These are phyloP conservation scores for Orcinus orca DNA, from an alignment of 2,113 vertebrate species.

Conservation along the genomic window DNA sequence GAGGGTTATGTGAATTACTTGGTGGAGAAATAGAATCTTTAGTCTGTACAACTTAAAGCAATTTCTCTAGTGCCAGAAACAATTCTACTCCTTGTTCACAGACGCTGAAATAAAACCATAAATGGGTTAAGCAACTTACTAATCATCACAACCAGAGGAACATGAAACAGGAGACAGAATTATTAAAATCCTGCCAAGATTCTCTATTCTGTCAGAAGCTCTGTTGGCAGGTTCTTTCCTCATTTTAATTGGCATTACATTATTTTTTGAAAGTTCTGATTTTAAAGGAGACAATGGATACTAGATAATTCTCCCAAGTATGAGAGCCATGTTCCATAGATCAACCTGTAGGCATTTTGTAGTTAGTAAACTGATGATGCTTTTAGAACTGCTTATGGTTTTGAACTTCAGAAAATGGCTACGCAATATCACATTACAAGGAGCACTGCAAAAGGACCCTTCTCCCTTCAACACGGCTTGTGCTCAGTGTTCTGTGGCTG, in stretches of 20 bases:
- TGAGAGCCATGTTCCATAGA: neutral
- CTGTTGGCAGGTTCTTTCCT: neutral
- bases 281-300: constrained; percentile 35
- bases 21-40: neutral
- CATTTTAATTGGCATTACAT: neutral
- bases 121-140: neutral
- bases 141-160: neutral
- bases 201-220: neutral
- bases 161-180: neutral
- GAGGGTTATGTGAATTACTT: neutral
- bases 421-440: neutral
- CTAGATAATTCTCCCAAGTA: neutral
- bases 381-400: neutral
- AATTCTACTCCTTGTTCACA: neutral
- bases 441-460: neutral
- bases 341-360: neutral
- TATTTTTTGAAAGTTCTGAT: constrained; percentile 47
- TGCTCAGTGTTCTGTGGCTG: neutral
- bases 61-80: neutral
- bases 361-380: neutral
- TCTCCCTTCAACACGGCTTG: neutral
- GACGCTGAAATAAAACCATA: neutral
- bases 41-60: neutral
- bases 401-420: constrained; percentile 4
- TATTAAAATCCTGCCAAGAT: neutral